Percentiles rank a stretch among this genome's conserved stretches.
Conservation (phyloP, 2,113 vertebrate genomes). For the Odocoileus hemionus region DNA sequence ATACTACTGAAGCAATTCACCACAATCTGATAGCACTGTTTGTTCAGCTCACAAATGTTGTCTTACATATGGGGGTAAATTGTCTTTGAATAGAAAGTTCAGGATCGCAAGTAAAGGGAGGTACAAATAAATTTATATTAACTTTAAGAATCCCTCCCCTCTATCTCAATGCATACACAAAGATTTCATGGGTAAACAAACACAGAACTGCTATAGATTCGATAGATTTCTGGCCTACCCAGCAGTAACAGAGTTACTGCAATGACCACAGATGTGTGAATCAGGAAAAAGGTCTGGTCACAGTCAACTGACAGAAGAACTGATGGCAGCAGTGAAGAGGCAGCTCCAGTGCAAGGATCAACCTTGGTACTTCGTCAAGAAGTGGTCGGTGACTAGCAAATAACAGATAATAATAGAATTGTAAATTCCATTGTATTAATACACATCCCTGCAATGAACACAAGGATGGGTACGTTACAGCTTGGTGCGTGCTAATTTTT, state of each 20-base stretch:
- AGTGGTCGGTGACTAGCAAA: neutral
- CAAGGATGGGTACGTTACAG: conserved; percentile 16
- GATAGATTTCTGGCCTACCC: neutral
- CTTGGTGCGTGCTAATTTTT: neutral
- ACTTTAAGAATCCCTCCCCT: neutral
- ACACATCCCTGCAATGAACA: neutral
- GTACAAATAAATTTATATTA: neutral
- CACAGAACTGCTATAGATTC: neutral
- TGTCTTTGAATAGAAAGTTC: neutral
- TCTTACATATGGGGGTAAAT: neutral
- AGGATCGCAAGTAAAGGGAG: neutral
- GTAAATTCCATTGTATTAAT: neutral
- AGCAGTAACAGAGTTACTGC: neutral
- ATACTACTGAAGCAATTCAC: conserved; percentile 17
- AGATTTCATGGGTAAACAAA: neutral
- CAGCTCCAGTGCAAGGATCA: neutral
- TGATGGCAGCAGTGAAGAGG: neutral
- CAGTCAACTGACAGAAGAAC: neutral
- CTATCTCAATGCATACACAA: neutral
- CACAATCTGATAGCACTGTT: conserved; percentile 37
- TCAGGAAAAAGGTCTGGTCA: neutral
- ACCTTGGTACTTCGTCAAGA: neutral
- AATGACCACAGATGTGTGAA: neutral
- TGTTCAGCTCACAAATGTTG: conserved; percentile 30
- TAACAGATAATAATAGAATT: neutral